Evolutionary conservation across 1,140 invertebrate genomes (phyloP).

Genomic region (Zaprionus vittiger): DNA sequence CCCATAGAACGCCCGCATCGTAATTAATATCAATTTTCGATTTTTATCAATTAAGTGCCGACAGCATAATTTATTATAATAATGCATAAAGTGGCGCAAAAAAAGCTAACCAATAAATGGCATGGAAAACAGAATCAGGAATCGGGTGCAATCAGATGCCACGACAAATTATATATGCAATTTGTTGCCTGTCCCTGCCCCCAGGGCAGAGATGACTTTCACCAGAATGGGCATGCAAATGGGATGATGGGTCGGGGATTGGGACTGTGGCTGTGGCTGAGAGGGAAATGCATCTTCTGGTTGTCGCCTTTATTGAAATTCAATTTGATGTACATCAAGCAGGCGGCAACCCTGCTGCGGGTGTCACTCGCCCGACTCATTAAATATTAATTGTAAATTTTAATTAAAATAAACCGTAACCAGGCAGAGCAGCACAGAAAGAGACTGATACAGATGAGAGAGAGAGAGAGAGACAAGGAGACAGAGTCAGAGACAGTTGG

Average conservation of each 20-base stretch:
- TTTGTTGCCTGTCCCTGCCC: conserved; percentile 18
- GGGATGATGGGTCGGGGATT: too few species aligned
- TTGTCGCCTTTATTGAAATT: conserved; percentile 52
- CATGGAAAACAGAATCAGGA: conserved; percentile 16
- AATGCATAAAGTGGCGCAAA: conserved; percentile 3
- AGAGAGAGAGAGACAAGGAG: not conserved
- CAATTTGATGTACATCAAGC: conserved; percentile 67
- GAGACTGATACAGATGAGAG: not conserved
- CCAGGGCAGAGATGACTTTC: conserved; percentile 58
- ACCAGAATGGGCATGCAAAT: conserved; percentile 35
- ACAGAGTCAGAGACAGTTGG: not conserved
- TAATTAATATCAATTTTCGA: conserved; percentile 33
- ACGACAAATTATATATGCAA: conserved; percentile 53
- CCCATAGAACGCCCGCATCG: not conserved
- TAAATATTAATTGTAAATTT: conserved; percentile 84
- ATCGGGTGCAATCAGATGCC: conserved; percentile 17
- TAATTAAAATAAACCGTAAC: conserved; percentile 81
- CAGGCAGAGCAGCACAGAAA: conserved; percentile 31
- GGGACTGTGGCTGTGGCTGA: not conserved
- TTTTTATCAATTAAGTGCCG: conserved; percentile 59
- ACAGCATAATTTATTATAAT: conserved; percentile 45
- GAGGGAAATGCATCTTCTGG: conserved; percentile 15
- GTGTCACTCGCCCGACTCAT: conserved; percentile 70
- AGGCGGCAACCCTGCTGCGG: conserved; percentile 30
- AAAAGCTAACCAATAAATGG: conserved; percentile 25